Evolutionary conservation across 2,888 invertebrate species (phyloP).

Genomic region (Drosophila vallismaia): DNA sequence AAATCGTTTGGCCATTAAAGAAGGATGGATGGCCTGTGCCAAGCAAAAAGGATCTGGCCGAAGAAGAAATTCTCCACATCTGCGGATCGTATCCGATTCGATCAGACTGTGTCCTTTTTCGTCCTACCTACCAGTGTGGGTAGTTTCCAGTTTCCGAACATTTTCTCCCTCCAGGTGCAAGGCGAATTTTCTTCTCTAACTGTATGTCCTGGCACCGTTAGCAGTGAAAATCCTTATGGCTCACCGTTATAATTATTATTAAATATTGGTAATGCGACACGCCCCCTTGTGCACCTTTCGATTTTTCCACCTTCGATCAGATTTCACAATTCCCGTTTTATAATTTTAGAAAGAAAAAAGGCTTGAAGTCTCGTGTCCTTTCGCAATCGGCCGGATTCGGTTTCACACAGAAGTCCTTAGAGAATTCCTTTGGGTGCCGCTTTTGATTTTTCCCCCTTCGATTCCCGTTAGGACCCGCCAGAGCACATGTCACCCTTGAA

Average conservation of each 20-base stretch:
- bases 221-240: constrained; percentile 58
- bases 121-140: constrained; percentile 6
- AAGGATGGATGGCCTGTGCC: constrained; percentile 37
- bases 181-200: constrained; percentile 35
- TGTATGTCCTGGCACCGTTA: constrained; percentile 59
- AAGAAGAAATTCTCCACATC: constrained; percentile 51
- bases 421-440: constrained; percentile 9
- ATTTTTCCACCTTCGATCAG: constrained; percentile 50
- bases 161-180: constrained; percentile 24
- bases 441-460: constrained; percentile 24
- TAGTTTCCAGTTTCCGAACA: constrained; percentile 28
- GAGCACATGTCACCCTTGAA: constrained; percentile 67
- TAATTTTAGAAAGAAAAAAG: neutral
- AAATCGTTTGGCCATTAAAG: constrained; percentile 59
- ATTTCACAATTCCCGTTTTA: constrained; percentile 41
- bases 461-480: constrained; percentile 52
- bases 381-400: constrained; percentile 9
- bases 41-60: constrained; percentile 53
- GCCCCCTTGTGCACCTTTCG: constrained; percentile 64
- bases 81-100: constrained; percentile 40
- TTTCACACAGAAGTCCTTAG: constrained; percentile 8
- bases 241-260: constrained; percentile 75
- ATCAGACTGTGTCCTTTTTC: constrained; percentile 6
- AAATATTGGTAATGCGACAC: constrained; percentile 72
- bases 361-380: neutral